These are phyloP conservation scores for Drosophila nr. perissopoda DNA, from an alignment of 2,888 invertebrate genomes.

Conservation along the genomic window DNA sequence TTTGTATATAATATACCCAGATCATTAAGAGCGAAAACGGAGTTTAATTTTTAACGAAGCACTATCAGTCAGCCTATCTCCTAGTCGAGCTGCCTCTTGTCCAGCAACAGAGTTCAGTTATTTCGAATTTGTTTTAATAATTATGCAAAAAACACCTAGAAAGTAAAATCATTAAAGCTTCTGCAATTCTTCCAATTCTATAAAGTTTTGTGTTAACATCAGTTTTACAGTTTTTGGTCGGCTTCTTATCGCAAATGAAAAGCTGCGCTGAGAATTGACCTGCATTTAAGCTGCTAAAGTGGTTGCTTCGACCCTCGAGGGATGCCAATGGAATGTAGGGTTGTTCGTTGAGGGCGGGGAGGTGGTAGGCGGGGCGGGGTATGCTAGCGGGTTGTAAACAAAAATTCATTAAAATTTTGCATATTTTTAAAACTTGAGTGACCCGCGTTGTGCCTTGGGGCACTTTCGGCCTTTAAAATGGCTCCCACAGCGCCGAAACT, in stretches of 20 bases:
- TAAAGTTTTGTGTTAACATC: slow-evolving; percentile 50
- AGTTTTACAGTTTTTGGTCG: slow-evolving; percentile 34
- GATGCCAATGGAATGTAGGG: slow-evolving; percentile 31
- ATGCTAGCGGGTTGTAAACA: slow-evolving; percentile 46
- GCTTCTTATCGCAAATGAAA: slow-evolving; percentile 55
- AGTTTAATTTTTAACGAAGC: too few relatives aligned
- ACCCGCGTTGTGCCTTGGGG: slow-evolving; percentile 69
- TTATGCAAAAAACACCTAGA: background rate
- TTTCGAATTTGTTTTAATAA: background rate
- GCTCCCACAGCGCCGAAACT: slow-evolving; percentile 40
- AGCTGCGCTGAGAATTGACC: slow-evolving; percentile 58
- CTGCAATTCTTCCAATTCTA: background rate
- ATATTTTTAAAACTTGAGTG: slow-evolving; percentile 79
- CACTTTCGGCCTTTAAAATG: slow-evolving; percentile 50
- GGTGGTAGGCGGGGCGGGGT: background rate
- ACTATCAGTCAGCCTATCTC: too few relatives aligned
- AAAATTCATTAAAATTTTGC: slow-evolving; percentile 81
- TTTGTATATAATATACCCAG: background rate
- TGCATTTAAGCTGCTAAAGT: slow-evolving; percentile 74
- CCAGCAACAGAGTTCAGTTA: background rate
- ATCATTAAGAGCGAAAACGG: too few relatives aligned
- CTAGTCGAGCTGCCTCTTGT: too few relatives aligned
- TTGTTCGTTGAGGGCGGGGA: background rate
- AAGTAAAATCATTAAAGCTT: background rate
- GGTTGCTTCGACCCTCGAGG: slow-evolving; percentile 33